A percentile compares a stretch with the other conserved stretches of the same genome.
Evolutionary conservation across 2,113 vertebrate species (phyloP).

Genomic region (Zosterops borbonicus): DNA sequence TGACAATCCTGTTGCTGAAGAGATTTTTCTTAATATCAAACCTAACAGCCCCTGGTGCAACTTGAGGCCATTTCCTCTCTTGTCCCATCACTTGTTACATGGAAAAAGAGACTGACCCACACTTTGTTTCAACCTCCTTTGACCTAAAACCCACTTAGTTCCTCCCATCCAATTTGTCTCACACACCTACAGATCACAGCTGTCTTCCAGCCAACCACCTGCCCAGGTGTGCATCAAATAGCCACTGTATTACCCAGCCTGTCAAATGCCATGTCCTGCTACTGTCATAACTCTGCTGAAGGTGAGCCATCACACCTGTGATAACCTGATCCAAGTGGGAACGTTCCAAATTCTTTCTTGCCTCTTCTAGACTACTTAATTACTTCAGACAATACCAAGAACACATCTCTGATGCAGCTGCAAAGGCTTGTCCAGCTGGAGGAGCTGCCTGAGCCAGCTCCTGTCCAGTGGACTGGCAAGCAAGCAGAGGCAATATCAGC

Average conservation of each 20-base stretch:
- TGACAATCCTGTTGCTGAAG: neutral
- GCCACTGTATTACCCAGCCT: no score
- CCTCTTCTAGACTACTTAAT: neutral
- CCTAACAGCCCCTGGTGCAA: neutral
- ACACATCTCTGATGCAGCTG: neutral
- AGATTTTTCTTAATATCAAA: neutral
- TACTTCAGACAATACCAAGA: neutral
- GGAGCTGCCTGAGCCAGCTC: neutral
- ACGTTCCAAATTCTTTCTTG: accelerated
- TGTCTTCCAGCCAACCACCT: neutral
- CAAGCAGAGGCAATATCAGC: neutral
- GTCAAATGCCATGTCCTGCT: neutral
- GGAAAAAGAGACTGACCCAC: neutral
- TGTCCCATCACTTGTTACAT: neutral
- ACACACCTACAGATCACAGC: accelerated
- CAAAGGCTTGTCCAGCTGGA: neutral
- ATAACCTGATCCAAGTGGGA: neutral
- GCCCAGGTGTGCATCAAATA: neutral
- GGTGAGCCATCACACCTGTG: neutral
- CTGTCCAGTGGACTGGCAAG: neutral
- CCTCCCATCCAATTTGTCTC: neutral
- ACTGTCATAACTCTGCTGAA: neutral
- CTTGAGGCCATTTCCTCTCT: neutral
- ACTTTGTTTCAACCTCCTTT: neutral
- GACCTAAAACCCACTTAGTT: neutral